Conservation (phyloP, 2,113 vertebrate species). For the Podarcis raffonei region DNA sequence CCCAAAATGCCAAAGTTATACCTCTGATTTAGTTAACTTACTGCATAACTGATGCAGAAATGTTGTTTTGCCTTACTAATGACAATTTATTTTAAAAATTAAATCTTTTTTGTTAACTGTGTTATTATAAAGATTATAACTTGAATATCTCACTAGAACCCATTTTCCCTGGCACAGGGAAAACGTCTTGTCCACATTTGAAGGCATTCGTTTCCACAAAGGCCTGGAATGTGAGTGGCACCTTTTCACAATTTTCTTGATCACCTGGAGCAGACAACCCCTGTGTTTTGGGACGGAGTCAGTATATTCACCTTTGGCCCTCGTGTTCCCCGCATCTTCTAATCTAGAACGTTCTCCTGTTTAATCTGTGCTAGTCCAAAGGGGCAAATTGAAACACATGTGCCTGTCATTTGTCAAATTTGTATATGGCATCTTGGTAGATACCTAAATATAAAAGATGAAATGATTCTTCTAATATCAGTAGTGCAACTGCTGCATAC, state of each 20-base stretch:
- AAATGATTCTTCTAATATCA: slow-evolving; percentile 44
- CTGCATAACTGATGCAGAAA: slow-evolving; percentile 33
- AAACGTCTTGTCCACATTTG: slow-evolving; percentile 50
- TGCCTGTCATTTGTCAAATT: neutral
- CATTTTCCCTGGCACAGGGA: slow-evolving; percentile 50
- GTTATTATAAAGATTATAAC: slow-evolving; percentile 29
- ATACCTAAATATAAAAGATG: slow-evolving; percentile 18
- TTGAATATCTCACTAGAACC: slow-evolving; percentile 43
- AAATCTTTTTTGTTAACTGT: neutral
- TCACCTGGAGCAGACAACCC: slow-evolving; percentile 59
- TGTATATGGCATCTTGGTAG: neutral
- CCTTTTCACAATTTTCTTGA: slow-evolving; percentile 45
- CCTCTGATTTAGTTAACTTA: slow-evolving; percentile 37
- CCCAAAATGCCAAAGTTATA: slow-evolving; percentile 47
- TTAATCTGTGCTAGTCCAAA: slow-evolving; percentile 32
- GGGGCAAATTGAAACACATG: neutral
- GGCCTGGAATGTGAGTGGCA: slow-evolving; percentile 56
- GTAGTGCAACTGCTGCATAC: slow-evolving; percentile 8
- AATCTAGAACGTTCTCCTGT: neutral
- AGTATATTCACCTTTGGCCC: neutral
- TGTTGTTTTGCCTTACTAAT: slow-evolving; percentile 50
- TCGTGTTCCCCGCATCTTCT: slow-evolving; percentile 8
- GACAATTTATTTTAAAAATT: neutral
- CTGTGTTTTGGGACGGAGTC: slow-evolving; percentile 50
- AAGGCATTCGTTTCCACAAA: slow-evolving; percentile 52